A percentile compares a stretch with the other conserved stretches of the same genome.
Conservation (phyloP, 2,888 invertebrate genomes). For the Miltochrista miniata region DNA sequence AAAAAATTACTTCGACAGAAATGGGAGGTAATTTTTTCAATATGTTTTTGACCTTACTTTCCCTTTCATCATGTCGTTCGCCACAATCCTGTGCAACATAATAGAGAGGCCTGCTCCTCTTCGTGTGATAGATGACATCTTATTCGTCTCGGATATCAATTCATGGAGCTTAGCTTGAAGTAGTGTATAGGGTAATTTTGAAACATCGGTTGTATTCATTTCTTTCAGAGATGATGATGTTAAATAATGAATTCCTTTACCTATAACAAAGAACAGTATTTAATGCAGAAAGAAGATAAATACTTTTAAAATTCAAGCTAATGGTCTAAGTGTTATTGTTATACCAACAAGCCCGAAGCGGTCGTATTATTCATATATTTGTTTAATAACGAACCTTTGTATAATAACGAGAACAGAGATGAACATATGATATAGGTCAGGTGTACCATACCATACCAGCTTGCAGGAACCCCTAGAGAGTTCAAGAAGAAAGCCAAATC, state of each 20-base stretch:
- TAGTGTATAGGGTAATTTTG: constrained; percentile 64
- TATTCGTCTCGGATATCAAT: constrained; percentile 67
- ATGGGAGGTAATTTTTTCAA: too few relatives aligned
- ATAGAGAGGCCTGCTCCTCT: constrained; percentile 91
- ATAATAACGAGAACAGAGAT: too few relatives aligned
- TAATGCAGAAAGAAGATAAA: not conserved
- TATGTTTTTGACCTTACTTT: constrained; percentile 56
- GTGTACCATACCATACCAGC: too few relatives aligned
- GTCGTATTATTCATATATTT: too few relatives aligned
- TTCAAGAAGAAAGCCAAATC: too few relatives aligned
- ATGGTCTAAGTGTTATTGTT: too few relatives aligned
- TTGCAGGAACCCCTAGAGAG: too few relatives aligned
- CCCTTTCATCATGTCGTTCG: constrained; percentile 84
- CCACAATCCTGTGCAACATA: constrained; percentile 89
- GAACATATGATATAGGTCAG: too few relatives aligned
- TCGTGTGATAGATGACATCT: constrained; percentile 85
- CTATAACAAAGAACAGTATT: constrained; percentile 48
- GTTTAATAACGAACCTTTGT: too few relatives aligned
- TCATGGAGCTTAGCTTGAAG: constrained; percentile 69
- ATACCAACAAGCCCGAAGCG: too few relatives aligned
- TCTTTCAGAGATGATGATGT: constrained; percentile 55
- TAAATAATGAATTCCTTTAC: constrained; percentile 75
- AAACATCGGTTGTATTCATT: constrained; percentile 34
- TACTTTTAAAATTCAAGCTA: too few relatives aligned
- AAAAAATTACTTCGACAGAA: too few relatives aligned